Percentiles rank a stretch among this genome's conserved stretches.
phyloP scores from a whole-genome alignment of 2,888 invertebrate genomes.

The Volucella inflata region DNA sequence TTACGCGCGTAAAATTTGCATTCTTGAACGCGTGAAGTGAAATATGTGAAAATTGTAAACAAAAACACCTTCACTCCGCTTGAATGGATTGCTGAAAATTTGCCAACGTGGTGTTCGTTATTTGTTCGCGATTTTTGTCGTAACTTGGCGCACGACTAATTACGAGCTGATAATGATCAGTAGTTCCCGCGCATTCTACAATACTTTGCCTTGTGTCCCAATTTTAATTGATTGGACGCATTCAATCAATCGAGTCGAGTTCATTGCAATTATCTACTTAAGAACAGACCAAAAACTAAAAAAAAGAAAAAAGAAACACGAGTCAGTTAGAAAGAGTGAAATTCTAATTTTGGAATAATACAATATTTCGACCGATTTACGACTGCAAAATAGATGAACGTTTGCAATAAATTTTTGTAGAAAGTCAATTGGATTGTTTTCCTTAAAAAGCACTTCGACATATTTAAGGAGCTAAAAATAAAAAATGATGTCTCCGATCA shows the following conservation, averaged over 20 bases:
- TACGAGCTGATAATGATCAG: neutral
- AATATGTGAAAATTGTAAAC: neutral
- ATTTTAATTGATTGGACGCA: slow-evolving; percentile 42
- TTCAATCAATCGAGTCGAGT: slow-evolving; percentile 55
- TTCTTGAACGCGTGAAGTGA: slow-evolving; percentile 7
- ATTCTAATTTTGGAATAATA: slow-evolving; percentile 54
- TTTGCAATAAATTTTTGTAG: slow-evolving; percentile 52
- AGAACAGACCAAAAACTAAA: neutral
- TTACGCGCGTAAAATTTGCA: slow-evolving; percentile 22
- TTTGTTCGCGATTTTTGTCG: slow-evolving; percentile 31
- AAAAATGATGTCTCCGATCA: slow-evolving; percentile 48
- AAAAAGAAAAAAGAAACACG: neutral
- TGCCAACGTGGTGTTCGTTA: slow-evolving; percentile 57
- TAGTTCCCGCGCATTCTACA: neutral
- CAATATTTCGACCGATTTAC: slow-evolving; percentile 31
- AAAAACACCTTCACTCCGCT: neutral
- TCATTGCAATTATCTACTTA: slow-evolving; percentile 61
- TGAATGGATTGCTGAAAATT: slow-evolving; percentile 48
- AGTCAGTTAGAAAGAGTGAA: too few relatives aligned
- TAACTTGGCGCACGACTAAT: neutral
- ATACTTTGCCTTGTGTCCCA: slow-evolving; percentile 35
- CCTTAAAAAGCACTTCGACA: slow-evolving; percentile 42
- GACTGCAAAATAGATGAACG: slow-evolving; percentile 63
- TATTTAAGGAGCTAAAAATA: slow-evolving; percentile 62
- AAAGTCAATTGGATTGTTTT: slow-evolving; percentile 65